Percentiles rank a stretch among this genome's conserved stretches.
These are phyloP conservation scores for Toxotes jaculatrix DNA, from an alignment of 2,113 vertebrate species.

Conservation along the genomic window DNA sequence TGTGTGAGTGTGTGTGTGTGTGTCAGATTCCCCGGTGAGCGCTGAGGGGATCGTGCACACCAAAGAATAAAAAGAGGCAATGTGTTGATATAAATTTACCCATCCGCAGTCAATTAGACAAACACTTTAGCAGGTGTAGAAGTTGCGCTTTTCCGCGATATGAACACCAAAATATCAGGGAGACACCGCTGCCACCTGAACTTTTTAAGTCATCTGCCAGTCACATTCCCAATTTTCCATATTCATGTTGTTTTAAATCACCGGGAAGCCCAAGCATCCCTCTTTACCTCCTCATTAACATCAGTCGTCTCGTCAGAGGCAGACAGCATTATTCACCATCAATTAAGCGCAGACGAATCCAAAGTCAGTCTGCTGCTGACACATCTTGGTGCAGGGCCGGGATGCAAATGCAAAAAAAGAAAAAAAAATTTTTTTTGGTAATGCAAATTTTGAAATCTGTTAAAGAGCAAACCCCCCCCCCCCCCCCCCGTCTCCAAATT, in stretches of 20 bases:
- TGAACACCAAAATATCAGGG: slow-evolving; percentile 44
- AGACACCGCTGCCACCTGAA: slow-evolving; percentile 35
- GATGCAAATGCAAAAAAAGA: slow-evolving; percentile 47
- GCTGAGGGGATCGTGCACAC: slow-evolving; percentile 59
- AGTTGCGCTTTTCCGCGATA: slow-evolving; percentile 36
- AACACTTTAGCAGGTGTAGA: slow-evolving; percentile 59
- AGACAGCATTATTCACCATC: slow-evolving; percentile 75
- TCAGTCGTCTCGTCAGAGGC: slow-evolving; percentile 63
- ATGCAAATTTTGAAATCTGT: slow-evolving; percentile 67
- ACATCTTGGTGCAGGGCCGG: slow-evolving; percentile 52
- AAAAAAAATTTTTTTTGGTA: slow-evolving; percentile 40
- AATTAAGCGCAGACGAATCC: slow-evolving; percentile 66
- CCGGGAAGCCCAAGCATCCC: slow-evolving; percentile 61
- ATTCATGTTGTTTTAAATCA: slow-evolving; percentile 67
- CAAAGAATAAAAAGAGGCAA: slow-evolving; percentile 49
- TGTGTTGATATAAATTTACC: slow-evolving; percentile 72
- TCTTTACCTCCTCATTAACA: slow-evolving; percentile 75
- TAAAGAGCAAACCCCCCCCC: slow-evolving; percentile 22
- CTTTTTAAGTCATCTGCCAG: slow-evolving; percentile 69
- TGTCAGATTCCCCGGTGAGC: slow-evolving; percentile 60
- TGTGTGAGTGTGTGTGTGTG: slow-evolving; percentile 30
- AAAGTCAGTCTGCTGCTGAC: slow-evolving; percentile 65
- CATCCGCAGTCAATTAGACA: slow-evolving; percentile 69
- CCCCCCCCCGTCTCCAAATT: slow-evolving; percentile 28
- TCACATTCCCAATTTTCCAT: slow-evolving; percentile 59